phyloP scores from a whole-genome alignment of 2,113 vertebrate genomes.

The Mirza zaza region DNA sequence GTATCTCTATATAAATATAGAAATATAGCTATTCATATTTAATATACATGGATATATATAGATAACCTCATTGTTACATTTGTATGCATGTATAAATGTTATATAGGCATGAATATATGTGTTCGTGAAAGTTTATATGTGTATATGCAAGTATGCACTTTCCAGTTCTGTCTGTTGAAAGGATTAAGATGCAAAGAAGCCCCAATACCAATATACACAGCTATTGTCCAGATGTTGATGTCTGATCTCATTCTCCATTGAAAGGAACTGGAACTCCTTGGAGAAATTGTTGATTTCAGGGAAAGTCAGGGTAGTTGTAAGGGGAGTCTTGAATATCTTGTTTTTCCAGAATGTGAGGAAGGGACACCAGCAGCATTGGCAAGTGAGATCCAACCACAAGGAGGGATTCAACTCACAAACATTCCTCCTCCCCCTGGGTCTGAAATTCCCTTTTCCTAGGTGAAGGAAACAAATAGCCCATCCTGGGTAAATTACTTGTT shows the following conservation, averaged over 20 bases:
- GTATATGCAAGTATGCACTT: background rate
- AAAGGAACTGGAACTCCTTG: background rate
- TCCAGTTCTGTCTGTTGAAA: background rate
- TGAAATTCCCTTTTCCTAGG: background rate
- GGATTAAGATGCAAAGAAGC: background rate
- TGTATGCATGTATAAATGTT: background rate
- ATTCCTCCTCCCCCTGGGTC: background rate
- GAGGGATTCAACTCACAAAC: no score
- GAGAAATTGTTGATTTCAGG: background rate
- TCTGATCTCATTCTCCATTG: background rate
- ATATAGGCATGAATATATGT: background rate
- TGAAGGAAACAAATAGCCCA: background rate
- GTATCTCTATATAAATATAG: no score
- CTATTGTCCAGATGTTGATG: background rate
- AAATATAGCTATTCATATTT: background rate
- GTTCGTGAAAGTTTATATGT: fast-evolving
- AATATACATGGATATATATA: background rate
- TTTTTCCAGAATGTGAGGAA: background rate
- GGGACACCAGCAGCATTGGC: background rate
- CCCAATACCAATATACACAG: background rate
- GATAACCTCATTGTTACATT: background rate
- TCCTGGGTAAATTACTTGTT: background rate
- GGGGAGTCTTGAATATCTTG: background rate
- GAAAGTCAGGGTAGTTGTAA: background rate
- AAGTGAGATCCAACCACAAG: background rate